phyloP scores from a whole-genome alignment of 92 coral and sea anemone genomes.

The Hydrozoanthus gracilis region DNA sequence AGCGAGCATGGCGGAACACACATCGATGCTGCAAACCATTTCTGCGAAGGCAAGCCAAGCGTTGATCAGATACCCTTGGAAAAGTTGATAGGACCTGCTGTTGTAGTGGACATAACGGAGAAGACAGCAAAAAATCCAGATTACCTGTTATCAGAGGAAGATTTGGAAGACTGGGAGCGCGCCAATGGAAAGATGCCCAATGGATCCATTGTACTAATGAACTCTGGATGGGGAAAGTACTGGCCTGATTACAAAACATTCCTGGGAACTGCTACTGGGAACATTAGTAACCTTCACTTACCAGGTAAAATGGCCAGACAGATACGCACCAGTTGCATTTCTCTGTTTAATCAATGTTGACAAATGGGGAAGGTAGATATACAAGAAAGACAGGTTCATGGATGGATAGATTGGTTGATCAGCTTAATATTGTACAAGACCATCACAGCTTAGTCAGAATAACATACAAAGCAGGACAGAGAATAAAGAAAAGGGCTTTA shows the following conservation, averaged over 20 bases:
- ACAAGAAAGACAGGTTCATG: too few species aligned
- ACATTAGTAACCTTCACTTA: slow-evolving; percentile 70
- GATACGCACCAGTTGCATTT: too few species aligned
- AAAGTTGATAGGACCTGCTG: slow-evolving; percentile 77
- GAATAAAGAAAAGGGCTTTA: too few species aligned
- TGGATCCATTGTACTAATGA: slow-evolving; percentile 47
- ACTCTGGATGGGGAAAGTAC: slow-evolving; percentile 54
- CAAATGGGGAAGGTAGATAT: too few species aligned
- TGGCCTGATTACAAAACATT: slow-evolving; percentile 53
- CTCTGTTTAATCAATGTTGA: too few species aligned
- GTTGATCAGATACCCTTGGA: slow-evolving; percentile 78
- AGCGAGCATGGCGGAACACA: slow-evolving; percentile 89
- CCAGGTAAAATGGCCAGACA: slow-evolving; percentile 67
- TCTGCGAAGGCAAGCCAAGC: slow-evolving; percentile 61
- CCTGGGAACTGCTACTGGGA: slow-evolving; percentile 48
- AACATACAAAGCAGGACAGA: too few species aligned
- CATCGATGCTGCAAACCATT: slow-evolving; percentile 80
- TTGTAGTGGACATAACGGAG: slow-evolving; percentile 78
- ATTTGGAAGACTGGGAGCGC: slow-evolving; percentile 66
- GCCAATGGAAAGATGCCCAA: slow-evolving; percentile 62
- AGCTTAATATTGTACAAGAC: too few species aligned
- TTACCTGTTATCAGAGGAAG: slow-evolving; percentile 39
- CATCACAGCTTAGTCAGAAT: too few species aligned
- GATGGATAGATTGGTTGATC: too few species aligned
- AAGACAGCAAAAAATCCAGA: slow-evolving; percentile 61